These are phyloP conservation scores for Pseudochirops corinnae DNA, from an alignment of 2,797 vertebrate genomes.

Conservation along the genomic window DNA sequence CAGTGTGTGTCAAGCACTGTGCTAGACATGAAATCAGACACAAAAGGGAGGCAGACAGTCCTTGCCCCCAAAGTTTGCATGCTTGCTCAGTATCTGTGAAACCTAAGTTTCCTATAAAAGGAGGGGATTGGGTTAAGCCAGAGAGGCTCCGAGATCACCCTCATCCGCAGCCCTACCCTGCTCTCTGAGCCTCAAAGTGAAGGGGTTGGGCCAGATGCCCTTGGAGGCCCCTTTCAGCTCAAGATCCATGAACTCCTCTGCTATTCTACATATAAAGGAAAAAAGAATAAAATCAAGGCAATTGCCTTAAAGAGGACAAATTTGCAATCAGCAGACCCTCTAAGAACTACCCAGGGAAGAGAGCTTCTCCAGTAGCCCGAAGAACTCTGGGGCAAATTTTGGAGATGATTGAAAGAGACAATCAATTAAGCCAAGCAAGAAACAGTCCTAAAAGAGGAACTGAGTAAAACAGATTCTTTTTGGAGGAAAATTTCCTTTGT, in stretches of 20 bases:
- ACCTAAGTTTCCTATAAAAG: neutral
- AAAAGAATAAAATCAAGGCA: neutral
- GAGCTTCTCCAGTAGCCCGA: neutral
- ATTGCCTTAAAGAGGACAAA: neutral
- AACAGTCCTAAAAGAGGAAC: neutral
- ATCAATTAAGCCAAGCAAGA: neutral
- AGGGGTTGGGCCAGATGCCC: neutral
- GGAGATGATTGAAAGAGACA: neutral
- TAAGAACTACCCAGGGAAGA: neutral
- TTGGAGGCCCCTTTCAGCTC: neutral
- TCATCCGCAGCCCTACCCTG: neutral
- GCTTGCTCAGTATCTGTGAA: neutral
- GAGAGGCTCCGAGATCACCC: neutral
- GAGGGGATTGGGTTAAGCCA: neutral
- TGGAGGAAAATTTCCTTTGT: neutral
- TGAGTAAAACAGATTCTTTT: neutral
- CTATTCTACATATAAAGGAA: neutral
- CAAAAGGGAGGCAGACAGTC: neutral
- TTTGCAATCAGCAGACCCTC: neutral
- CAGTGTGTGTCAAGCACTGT: neutral
- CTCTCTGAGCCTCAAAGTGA: neutral
- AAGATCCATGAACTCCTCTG: neutral
- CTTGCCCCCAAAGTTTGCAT: neutral
- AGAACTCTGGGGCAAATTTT: neutral
- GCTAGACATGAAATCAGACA: neutral